Evolutionary conservation across 2,888 invertebrate genomes (phyloP).

Genomic region (Halictus ligatus): DNA sequence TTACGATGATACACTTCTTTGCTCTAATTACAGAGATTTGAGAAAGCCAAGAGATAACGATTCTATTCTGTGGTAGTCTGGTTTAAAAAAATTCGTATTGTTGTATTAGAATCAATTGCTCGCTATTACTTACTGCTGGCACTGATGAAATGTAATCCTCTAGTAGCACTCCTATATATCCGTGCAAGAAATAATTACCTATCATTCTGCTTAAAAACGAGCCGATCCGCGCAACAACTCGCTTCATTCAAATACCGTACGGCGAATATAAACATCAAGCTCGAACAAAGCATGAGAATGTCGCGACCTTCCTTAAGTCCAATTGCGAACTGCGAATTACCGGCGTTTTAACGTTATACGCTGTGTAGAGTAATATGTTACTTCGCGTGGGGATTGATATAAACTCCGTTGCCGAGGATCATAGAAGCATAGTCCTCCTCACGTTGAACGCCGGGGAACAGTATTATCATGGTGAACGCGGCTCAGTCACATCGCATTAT

Average conservation of each 20-base stretch:
- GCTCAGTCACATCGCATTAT: conserved; percentile 46
- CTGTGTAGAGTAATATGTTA: conserved; percentile 27
- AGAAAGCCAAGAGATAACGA: neutral
- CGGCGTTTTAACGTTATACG: conserved; percentile 5
- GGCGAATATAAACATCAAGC: neutral
- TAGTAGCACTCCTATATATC: neutral
- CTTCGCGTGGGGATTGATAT: conserved; percentile 13
- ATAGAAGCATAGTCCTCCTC: conserved; percentile 5
- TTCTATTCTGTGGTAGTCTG: neutral
- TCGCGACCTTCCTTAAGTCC: conserved; percentile 40
- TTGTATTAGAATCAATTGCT: neutral
- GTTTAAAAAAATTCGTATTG: neutral
- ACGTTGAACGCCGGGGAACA: conserved; percentile 11
- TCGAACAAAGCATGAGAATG: conserved; percentile 50
- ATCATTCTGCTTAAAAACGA: neutral
- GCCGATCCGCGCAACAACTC: neutral
- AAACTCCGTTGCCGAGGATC: conserved; percentile 24
- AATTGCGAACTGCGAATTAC: conserved; percentile 29
- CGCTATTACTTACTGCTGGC: neutral
- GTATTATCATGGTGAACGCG: conserved; percentile 42
- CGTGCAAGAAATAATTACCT: neutral
- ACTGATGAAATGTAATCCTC: neutral
- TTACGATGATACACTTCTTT: neutral
- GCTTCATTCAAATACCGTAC: neutral
- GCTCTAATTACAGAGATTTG: neutral